phyloP scores from a whole-genome alignment of 2,888 invertebrate species.

The Tinea pellionella region DNA sequence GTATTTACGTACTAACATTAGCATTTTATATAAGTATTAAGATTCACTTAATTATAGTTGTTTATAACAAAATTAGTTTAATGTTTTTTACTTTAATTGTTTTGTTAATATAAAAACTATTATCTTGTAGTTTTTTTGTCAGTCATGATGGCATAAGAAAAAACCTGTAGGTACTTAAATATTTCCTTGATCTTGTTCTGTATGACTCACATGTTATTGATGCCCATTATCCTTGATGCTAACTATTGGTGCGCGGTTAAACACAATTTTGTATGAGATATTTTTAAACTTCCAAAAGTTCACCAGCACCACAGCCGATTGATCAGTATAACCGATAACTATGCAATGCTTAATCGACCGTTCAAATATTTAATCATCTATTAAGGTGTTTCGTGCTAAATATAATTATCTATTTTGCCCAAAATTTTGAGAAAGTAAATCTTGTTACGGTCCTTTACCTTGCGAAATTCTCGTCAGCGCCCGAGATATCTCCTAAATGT shows the following conservation, averaged over 20 bases:
- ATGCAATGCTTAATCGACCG: neutral
- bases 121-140: neutral
- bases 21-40: no score
- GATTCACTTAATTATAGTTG: no score
- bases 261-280: neutral
- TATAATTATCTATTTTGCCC: neutral
- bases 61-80: no score
- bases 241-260: neutral
- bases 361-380: neutral
- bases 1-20: no score
- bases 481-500: neutral
- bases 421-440: neutral
- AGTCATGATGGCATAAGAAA: neutral
- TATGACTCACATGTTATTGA: neutral
- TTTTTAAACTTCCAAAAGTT: neutral
- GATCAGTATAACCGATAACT: neutral
- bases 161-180: neutral
- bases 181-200: neutral
- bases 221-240: neutral
- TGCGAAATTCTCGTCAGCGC: neutral
- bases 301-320: neutral
- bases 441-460: neutral
- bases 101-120: neutral
- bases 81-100: no score
- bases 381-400: slow-evolving; percentile 6